phyloP scores from a whole-genome alignment of 2,888 invertebrate genomes.

The Plagiodera versicolora region DNA sequence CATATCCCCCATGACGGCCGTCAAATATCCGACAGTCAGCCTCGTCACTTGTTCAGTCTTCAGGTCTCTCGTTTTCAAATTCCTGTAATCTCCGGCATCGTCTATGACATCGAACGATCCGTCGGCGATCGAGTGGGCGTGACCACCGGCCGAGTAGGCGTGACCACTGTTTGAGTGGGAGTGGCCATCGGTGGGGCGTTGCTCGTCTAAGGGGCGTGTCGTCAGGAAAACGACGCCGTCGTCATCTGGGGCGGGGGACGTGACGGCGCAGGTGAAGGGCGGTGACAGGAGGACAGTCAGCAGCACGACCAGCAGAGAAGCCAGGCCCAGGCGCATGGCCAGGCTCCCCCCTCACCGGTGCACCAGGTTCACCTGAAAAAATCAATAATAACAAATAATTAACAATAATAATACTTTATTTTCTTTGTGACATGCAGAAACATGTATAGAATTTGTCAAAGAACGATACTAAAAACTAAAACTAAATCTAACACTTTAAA shows the following conservation, averaged over 20 bases:
- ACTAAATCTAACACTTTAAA: too few species aligned
- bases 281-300: slow-evolving; percentile 43
- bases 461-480: too few species aligned
- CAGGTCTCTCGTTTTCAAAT: slow-evolving; percentile 40
- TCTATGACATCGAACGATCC: slow-evolving; percentile 10
- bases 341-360: slow-evolving; percentile 56
- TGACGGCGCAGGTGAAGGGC: slow-evolving; percentile 32
- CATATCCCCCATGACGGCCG: slow-evolving; percentile 71
- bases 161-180: slow-evolving; percentile 8
- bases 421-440: too few species aligned
- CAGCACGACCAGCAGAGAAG: slow-evolving; percentile 57
- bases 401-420: too few species aligned
- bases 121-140: slow-evolving; percentile 1
- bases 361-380: slow-evolving; percentile 48
- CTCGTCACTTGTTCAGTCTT: slow-evolving; percentile 61
- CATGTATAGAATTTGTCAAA: too few species aligned
- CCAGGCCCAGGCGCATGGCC: slow-evolving; percentile 65
- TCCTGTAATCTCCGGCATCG: slow-evolving; percentile 7
- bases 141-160: neutral
- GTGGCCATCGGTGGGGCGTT: slow-evolving; percentile 11
- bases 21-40: slow-evolving; percentile 84
- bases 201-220: neutral
- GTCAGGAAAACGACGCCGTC: slow-evolving; percentile 16
- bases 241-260: slow-evolving; percentile 24
- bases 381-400: slow-evolving; percentile 12